Base-by-base conservation (phyloP, 2,797 vertebrate genomes). In the Bufotes viridis region DNA sequence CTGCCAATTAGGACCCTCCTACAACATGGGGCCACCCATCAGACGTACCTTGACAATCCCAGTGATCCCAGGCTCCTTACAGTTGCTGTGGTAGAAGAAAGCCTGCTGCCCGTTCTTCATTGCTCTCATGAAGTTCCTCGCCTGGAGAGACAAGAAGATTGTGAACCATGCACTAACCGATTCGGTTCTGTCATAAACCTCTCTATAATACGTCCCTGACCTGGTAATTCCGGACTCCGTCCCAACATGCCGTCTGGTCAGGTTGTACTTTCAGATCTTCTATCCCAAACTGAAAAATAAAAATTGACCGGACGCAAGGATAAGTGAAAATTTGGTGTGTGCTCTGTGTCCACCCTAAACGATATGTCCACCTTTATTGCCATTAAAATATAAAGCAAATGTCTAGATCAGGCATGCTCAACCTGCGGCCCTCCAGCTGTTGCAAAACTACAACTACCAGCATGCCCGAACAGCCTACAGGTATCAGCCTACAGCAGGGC, bases 81-180 rank as follows among this genome's bases (percentile, higher is more conserved):
- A 99, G 95, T 99, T 99, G 90, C 98, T 99, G 93, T 99, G 98
- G 93, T 99, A 99, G 93, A 99, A 99, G 94, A 99, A 99, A 14
- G 97, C 97, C 90, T 93, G 90, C 87, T 99, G 96, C 1, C 95
- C 97, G 20, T 94, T 90, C 89, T 96, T 97, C 98, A 99, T 99
- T 91, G 96, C 95, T 90, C 95, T 96, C 94, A 99, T 96, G 89
- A 98, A 99, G 91, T 99, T 99, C 79, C 98, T 97, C 17, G 98
- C 98, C 98, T 99, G 91, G 58, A 26, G 5, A 51, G 12, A 84
- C 1, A 42, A 72, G 26, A 74, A 49, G n/a, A 53, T 24, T 3
- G 7, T 2, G 2, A 49, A 49, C 70, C 12, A 29, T 58, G 11
- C 7, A 18, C 11, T 3, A 61, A 22, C 7, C 0, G 42, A 42